A percentile compares a stretch with the other conserved stretches of the same genome.
phyloP scores from a whole-genome alignment of 2,797 vertebrate species.

The Falco peregrinus region DNA sequence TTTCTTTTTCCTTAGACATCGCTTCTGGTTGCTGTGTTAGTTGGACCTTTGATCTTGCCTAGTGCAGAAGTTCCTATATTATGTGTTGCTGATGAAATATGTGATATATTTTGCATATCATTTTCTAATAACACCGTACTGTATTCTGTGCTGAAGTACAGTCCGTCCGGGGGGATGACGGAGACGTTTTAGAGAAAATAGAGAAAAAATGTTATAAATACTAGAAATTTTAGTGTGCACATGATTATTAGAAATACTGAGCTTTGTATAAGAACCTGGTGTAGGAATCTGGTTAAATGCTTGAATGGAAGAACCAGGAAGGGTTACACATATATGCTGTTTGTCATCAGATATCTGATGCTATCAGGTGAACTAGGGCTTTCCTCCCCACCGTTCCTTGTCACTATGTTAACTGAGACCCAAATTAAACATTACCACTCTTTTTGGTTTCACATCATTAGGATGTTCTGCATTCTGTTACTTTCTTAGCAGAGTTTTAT shows the following conservation, averaged over 20 bases:
- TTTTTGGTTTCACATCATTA: background rate
- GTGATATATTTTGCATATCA: background rate
- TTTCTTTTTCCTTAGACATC: background rate
- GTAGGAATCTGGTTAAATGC: background rate
- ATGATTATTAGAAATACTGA: background rate
- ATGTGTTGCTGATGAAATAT: background rate
- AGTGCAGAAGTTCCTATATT: background rate
- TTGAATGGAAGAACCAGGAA: background rate
- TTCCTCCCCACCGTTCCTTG: background rate
- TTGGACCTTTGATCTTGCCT: background rate
- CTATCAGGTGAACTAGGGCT: background rate
- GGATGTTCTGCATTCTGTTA: background rate
- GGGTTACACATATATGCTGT: background rate
- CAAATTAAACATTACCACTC: background rate
- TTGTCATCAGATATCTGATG: background rate
- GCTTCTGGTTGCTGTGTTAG: background rate
- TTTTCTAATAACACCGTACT: background rate
- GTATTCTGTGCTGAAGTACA: background rate
- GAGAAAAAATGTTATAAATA: background rate
- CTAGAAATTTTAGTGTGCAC: background rate
- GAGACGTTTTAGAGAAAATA: background rate
- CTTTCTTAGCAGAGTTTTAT: background rate
- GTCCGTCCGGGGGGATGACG: background rate
- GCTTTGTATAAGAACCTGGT: background rate
- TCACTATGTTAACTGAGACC: background rate